These are phyloP conservation scores for Drosophila sucinea DNA, from an alignment of 1,140 invertebrate genomes.

Conservation along the genomic window DNA sequence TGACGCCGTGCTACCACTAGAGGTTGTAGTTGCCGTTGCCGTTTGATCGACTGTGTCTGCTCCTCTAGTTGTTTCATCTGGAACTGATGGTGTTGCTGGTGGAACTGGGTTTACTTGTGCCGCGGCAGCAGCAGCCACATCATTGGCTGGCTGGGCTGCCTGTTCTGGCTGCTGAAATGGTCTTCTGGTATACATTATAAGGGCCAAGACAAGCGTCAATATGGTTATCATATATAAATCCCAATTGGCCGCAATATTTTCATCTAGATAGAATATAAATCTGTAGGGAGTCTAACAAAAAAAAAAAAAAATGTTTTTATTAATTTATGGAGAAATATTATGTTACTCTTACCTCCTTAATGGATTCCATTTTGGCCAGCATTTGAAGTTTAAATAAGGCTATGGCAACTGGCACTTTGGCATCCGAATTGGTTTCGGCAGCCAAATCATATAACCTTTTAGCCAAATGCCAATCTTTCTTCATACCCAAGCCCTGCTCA, in stretches of 20 bases:
- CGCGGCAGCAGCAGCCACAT: conserved; percentile 36
- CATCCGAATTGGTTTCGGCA: conserved; percentile 96
- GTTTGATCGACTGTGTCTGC: neutral
- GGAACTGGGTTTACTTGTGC: conserved; percentile 5
- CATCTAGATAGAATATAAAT: conserved; percentile 87
- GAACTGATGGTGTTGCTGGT: conserved; percentile 11
- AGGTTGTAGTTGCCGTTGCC: neutral
- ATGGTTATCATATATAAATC: conserved; percentile 95
- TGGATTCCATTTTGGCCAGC: conserved; percentile 88
- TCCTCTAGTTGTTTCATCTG: conserved; percentile 1
- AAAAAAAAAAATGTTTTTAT: neutral
- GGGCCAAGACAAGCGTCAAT: conserved; percentile 91
- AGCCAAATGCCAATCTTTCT: conserved; percentile 90
- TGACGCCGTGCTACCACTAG: conserved; percentile 3
- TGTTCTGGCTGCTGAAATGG: conserved; percentile 84
- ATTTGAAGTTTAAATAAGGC: conserved; percentile 95
- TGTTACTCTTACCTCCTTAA: conserved; percentile 84
- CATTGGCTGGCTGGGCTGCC: conserved; percentile 33
- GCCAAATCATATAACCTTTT: conserved; percentile 98
- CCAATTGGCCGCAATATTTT: conserved; percentile 93
- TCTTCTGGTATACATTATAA: conserved; percentile 90
- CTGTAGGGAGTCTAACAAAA: conserved; percentile 86
- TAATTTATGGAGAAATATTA: neutral
- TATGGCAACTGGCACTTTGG: conserved; percentile 96
- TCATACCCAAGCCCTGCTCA: conserved; percentile 96